Conservation (phyloP, 2,113 vertebrate species). For the Istiophorus platypterus region DNA sequence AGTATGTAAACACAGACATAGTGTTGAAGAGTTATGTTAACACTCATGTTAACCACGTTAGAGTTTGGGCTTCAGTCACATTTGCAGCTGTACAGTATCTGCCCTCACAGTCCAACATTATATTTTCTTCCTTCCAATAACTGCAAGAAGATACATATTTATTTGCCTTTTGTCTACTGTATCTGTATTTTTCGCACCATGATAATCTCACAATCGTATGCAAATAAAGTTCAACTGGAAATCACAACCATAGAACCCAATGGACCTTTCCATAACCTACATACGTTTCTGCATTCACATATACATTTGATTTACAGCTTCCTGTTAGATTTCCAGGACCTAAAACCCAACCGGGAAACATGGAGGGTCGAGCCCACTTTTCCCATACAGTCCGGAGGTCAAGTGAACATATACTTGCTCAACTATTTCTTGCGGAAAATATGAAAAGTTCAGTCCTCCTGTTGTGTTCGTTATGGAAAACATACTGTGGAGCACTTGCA, state of each 20-base stretch:
- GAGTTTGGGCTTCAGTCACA: neutral
- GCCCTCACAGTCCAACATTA: neutral
- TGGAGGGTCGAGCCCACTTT: conserved; percentile 16
- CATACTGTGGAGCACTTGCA: conserved; percentile 15
- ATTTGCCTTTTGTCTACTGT: neutral
- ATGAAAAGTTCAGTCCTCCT: conserved; percentile 18
- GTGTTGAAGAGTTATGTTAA: conserved; percentile 21
- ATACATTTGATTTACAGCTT: conserved; percentile 47
- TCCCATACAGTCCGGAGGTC: conserved; percentile 55
- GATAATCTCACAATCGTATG: conserved; percentile 4
- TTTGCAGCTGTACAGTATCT: conserved; percentile 7
- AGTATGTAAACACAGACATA: conserved; percentile 3
- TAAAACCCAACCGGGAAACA: conserved; percentile 37
- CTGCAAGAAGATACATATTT: conserved; percentile 3
- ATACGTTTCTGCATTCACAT: conserved; percentile 23
- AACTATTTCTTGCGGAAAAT: conserved; percentile 9
- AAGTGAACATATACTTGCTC: conserved; percentile 20
- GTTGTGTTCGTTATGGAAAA: conserved; percentile 49
- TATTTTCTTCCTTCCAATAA: conserved; percentile 16
- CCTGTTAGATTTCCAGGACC: conserved; percentile 57
- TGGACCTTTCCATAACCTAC: neutral
- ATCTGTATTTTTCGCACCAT: conserved; percentile 2
- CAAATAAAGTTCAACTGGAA: conserved; percentile 7
- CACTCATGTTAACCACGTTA: conserved; percentile 1
- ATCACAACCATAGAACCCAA: conserved; percentile 14